Conservation (phyloP, 1,140 invertebrate genomes). For the Pectinophora gossypiella region DNA sequence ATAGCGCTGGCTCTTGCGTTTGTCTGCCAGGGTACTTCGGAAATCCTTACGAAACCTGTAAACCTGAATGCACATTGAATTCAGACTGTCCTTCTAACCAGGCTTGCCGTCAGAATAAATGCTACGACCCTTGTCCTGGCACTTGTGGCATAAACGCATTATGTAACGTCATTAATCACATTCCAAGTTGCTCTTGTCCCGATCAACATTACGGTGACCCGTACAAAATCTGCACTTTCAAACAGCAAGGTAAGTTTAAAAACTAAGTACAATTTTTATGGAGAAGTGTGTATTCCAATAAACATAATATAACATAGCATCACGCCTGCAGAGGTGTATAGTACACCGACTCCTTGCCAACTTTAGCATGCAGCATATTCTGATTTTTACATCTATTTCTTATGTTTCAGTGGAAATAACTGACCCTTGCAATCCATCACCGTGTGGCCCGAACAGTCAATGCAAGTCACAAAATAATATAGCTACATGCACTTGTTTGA, state of each 20-base stretch:
- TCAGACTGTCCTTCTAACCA: slow-evolving; percentile 75
- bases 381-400: too few relatives aligned
- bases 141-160: slow-evolving; percentile 81
- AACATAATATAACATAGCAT: too few relatives aligned
- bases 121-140: slow-evolving; percentile 77
- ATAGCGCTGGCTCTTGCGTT: slow-evolving; percentile 81
- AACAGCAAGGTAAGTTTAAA: slow-evolving; percentile 75
- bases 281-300: too few relatives aligned
- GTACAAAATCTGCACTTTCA: slow-evolving; percentile 73
- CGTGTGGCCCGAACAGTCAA: slow-evolving; percentile 81
- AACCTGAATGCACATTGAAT: slow-evolving; percentile 78
- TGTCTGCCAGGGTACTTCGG: slow-evolving; percentile 86
- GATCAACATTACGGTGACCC: slow-evolving; percentile 88
- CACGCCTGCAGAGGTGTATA: too few relatives aligned
- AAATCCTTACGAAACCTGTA: slow-evolving; percentile 83
- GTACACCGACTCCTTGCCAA: too few relatives aligned
- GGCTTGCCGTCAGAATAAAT: slow-evolving; percentile 77
- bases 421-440: slow-evolving; percentile 59
- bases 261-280: too few relatives aligned
- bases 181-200: slow-evolving; percentile 82
- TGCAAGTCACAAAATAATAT: slow-evolving; percentile 67
- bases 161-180: slow-evolving; percentile 82
- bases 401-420: slow-evolving; percentile 38
- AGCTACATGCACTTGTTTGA: slow-evolving; percentile 79
- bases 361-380: too few relatives aligned